Conservation (phyloP, 1,140 invertebrate species). For the Drosophila subobscura region DNA sequence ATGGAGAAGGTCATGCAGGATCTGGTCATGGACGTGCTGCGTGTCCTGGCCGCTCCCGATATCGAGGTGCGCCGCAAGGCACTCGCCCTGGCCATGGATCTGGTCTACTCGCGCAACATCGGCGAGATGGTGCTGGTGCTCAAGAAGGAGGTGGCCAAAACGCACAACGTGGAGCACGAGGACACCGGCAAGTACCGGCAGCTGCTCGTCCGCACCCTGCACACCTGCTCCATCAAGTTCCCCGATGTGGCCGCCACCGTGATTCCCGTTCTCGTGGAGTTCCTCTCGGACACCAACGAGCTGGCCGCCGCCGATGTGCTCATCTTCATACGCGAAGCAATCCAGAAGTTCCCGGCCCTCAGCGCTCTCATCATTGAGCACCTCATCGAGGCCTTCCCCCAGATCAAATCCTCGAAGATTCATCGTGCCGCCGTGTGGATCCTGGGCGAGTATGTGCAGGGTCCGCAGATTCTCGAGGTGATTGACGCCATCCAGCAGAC, state of each 20-base stretch:
- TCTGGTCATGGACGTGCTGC: conserved; percentile 98
- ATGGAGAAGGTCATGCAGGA: conserved; percentile 98
- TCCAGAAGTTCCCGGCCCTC: conserved; percentile 95
- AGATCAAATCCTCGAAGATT: conserved; percentile 93
- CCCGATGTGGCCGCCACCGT: conserved; percentile 97
- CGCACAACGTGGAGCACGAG: conserved; percentile 96
- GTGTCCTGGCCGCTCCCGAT: conserved; percentile 96
- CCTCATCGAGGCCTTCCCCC: conserved; percentile 91
- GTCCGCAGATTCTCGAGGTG: conserved; percentile 91
- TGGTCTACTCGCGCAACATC: conserved; percentile 96
- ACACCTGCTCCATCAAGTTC: conserved; percentile 98
- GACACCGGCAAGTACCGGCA: conserved; percentile 98
- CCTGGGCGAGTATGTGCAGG: conserved; percentile 96
- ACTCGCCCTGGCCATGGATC: conserved; percentile 93
- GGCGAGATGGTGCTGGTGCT: conserved; percentile 98
- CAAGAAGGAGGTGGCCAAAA: conserved; percentile 97
- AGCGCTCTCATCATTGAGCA: conserved; percentile 92
- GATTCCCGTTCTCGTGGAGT: conserved; percentile 97
- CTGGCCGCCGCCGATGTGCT: conserved; percentile 97
- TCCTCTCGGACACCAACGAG: conserved; percentile 97
- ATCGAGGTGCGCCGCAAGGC: conserved; percentile 97
- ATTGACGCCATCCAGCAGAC: conserved; percentile 90
- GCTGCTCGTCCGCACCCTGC: conserved; percentile 96
- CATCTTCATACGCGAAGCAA: conserved; percentile 96
- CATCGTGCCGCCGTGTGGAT: conserved; percentile 99